phyloP scores from a whole-genome alignment of 2,113 vertebrate genomes.

The Hiodon alosoides region DNA sequence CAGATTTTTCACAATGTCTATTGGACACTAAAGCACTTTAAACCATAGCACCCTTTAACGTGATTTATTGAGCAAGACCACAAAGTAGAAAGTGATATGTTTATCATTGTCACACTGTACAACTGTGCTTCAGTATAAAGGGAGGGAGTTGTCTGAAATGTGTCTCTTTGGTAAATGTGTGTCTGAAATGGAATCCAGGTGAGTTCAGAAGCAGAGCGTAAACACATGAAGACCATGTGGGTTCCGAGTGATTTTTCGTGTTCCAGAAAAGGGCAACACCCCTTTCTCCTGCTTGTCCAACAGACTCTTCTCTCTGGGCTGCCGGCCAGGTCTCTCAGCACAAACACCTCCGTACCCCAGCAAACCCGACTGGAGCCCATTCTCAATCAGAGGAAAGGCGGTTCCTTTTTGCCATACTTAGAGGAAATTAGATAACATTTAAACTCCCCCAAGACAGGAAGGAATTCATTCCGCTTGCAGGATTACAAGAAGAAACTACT shows the following conservation, averaged over 20 bases:
- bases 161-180: neutral
- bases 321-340: neutral
- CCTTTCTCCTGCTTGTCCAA: neutral
- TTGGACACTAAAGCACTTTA: no score
- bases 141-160: neutral
- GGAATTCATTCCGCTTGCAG: neutral
- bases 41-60: no score
- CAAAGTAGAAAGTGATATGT: no score
- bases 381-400: conserved; percentile 4
- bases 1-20: no score
- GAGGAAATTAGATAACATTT: conserved; percentile 19
- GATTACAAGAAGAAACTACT: neutral
- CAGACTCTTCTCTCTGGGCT: neutral
- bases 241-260: neutral
- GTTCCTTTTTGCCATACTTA: conserved; percentile 3
- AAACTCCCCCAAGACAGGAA: neutral
- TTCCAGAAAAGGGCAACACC: no score
- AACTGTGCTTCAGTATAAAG: neutral
- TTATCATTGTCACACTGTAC: no score
- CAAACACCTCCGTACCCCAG: neutral
- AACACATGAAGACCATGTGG: neutral
- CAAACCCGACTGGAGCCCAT: neutral
- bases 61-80: no score
- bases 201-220: neutral
- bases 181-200: neutral